phyloP scores from a whole-genome alignment of 2,797 vertebrate genomes.

The Ceryle rudis region DNA sequence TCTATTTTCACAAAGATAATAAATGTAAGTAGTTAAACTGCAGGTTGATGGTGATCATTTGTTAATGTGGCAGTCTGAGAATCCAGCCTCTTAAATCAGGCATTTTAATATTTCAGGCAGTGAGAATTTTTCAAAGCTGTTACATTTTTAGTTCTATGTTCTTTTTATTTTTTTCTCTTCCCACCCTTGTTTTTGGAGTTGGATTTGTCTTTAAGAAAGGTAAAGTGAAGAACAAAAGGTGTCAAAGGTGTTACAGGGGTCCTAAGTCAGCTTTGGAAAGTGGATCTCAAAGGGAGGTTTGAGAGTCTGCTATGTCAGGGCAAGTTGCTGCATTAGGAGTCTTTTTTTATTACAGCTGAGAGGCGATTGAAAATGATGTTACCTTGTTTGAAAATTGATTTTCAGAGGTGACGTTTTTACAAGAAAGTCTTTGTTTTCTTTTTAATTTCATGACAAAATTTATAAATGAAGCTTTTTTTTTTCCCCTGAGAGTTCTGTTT shows the following conservation, averaged over 20 bases:
- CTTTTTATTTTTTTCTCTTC: slow-evolving; percentile 1
- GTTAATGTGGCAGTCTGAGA: neutral
- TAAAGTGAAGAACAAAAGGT: neutral
- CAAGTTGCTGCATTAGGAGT: neutral
- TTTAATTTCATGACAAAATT: neutral
- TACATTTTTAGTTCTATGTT: neutral
- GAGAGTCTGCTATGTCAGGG: neutral
- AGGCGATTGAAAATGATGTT: neutral
- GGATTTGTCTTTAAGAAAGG: slow-evolving; percentile 20
- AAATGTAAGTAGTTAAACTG: neutral
- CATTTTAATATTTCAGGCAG: slow-evolving; percentile 16
- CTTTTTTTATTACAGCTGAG: slow-evolving; percentile 33
- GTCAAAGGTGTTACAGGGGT: neutral
- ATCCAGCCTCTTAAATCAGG: neutral
- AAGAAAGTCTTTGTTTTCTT: neutral
- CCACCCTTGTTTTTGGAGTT: slow-evolving; percentile 9
- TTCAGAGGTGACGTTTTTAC: neutral
- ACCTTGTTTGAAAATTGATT: neutral
- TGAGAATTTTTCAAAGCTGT: slow-evolving; percentile 19
- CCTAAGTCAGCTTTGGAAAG: neutral
- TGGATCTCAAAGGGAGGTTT: neutral
- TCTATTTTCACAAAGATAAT: neutral
- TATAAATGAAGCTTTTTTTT: neutral
- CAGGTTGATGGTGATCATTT: slow-evolving; percentile 14
- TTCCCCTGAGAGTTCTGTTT: neutral